Conservation (phyloP, 2,797 vertebrate species). For the Furcifer pardalis region DNA sequence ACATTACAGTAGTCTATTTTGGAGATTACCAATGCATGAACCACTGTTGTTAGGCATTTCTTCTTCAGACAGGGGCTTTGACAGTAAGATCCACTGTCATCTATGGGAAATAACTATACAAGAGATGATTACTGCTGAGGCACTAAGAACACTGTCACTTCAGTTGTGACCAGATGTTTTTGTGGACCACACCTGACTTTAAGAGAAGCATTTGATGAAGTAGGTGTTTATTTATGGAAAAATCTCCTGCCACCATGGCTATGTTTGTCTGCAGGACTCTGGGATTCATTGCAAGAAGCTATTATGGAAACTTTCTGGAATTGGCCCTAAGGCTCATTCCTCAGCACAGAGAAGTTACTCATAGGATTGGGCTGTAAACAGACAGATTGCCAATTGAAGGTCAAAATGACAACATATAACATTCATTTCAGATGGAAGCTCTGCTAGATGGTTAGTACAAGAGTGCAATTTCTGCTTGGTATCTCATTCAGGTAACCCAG, state of each 20-base stretch:
- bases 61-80: too few species aligned
- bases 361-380: constrained; percentile 14
- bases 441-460: not conserved
- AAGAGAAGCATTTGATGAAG: not conserved
- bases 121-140: not conserved
- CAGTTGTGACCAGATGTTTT: not conserved
- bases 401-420: not conserved
- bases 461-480: not conserved
- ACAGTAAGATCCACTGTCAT: not conserved
- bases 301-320: constrained; percentile 7
- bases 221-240: not conserved
- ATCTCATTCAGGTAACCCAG: too few species aligned
- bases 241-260: not conserved
- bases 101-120: not conserved
- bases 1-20: too few species aligned
- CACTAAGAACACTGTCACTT: not conserved
- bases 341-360: not conserved
- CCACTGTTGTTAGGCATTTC: too few species aligned
- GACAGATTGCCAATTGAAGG: not conserved
- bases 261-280: not conserved
- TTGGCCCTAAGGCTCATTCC: constrained; percentile 14
- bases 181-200: not conserved
- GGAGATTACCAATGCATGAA: too few species aligned
- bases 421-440: constrained; percentile 1
- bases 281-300: not conserved